Base-by-base conservation (phyloP, 53 echinoderm and acorn worm genomes). In the Holothuria leucospilota region DNA sequence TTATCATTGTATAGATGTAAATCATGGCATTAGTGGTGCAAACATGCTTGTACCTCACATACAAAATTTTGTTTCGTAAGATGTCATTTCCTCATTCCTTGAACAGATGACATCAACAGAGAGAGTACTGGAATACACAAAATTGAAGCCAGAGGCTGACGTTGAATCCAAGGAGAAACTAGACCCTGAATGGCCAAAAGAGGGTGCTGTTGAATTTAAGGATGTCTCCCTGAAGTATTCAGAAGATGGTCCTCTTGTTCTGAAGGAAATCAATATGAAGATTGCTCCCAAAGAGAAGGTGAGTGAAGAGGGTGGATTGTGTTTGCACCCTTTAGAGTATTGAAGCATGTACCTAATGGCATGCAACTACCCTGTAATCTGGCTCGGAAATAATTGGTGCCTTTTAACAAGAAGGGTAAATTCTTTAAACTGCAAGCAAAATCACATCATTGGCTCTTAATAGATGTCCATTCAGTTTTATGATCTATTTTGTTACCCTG, bases 21-120 rank as follows among this genome's bases (percentile, higher is more conserved):
- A 56, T 18, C 18, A 18, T 16, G 49, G 49, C 8, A 6, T 49
- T 6, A 56, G 1, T 56, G 3, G 18, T 16, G 8, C 3, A 46
- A 46, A 46, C 0, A 46, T 46, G 46, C 8, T 7, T 46, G 46
- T 9, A 9, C 46, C 5, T 13, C 49, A 11, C 0, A 49, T 49
- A 6, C 8, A 15, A 56, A 7, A 56, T 0, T 16, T 16, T 16
- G 1, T 3, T 10, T 15, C 1, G 18, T 56, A 16, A 16, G 15
- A 3, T 56, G 15, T 16, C 18, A 56, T 56, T 56, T 18, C 18
- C 18, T 74, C 20, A 10, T 12, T 80, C 6, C 28, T 6, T 30
- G 64, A 64, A 64, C 74, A 99, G 99, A 99, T 99, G 99, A 95
- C 95, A 15, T 99, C 99, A 30, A 92, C 92, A 21, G 99, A 99